Evolutionary conservation across 2,888 invertebrate genomes (phyloP), one percentile per base, ranked within the genome.

Genomic region (Anticlea derivata): DNA sequence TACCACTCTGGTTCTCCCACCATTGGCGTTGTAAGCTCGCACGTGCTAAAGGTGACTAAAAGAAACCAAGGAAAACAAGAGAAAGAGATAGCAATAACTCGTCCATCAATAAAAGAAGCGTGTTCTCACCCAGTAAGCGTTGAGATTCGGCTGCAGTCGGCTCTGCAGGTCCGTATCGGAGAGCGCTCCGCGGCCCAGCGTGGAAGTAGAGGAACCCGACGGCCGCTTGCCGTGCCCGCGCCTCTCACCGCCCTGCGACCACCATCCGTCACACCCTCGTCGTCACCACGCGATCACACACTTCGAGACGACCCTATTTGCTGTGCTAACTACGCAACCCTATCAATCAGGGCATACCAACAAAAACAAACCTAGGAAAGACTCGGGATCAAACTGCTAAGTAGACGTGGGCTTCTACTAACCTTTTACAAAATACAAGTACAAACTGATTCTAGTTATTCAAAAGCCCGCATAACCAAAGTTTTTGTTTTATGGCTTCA

Each of bases 161-260:
- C 78, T 70, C 75, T 80, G 87, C 22, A 89, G 74, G 66, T 90
- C 89, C 0, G 88, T 85, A 67, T 89, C 89, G 58, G 88, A 86
- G 67, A 79, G 82, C 34, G 88, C 86, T 46, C 83, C 88, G 38
- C 90, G 78, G 64, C 78, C 83, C 55, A 88, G 76, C 40, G 82
- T 76, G 30, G 80, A 75, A 2, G 73, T 67, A 3, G 80, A 79
- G 35, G 73, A 72, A 50, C 63, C 75, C 61, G 70, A 80, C 68
- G 73, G 68, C 74, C 77, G 69, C 77, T 79, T 78, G 75, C 76
- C 71, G 69, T 79, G 80, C 72, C 74, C 80, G 58, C 75, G 68
- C 75, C 68, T 66, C 72, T 70, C 76, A 52, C 73, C 61, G 37
- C 58, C 56, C 73, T 56, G 77, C 69, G 58, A 70, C 63, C 62